phyloP scores from a whole-genome alignment of 2,113 vertebrate species.

The Thunnus maccoyii region DNA sequence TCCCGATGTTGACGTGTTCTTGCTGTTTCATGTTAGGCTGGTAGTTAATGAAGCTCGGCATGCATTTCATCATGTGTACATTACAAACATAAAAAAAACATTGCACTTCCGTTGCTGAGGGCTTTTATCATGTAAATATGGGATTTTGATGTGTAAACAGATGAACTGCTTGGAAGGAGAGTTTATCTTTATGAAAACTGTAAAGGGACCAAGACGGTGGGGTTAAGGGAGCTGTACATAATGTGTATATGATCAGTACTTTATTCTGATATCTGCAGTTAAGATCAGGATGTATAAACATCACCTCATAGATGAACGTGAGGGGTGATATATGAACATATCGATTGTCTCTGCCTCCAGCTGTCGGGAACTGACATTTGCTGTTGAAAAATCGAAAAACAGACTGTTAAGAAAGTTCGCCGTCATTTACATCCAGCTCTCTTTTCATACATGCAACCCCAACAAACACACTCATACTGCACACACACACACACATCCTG shows the following conservation, averaged over 20 bases:
- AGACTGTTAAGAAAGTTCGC: slow-evolving; percentile 86
- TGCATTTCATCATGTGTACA: slow-evolving; percentile 88
- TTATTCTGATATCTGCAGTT: slow-evolving; percentile 82
- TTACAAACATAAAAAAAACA: slow-evolving; percentile 73
- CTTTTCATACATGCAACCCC: slow-evolving; percentile 54
- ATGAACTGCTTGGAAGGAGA: slow-evolving; percentile 59
- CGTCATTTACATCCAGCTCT: slow-evolving; percentile 76
- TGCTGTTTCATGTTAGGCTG: slow-evolving; percentile 84
- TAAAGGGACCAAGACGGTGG: slow-evolving; percentile 78
- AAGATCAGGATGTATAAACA: slow-evolving; percentile 79
- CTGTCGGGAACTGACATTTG: slow-evolving; percentile 81
- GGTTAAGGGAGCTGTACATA: slow-evolving; percentile 87
- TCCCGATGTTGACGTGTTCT: slow-evolving; percentile 84
- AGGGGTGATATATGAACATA: slow-evolving; percentile 69
- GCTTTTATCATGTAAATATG: slow-evolving; percentile 86
- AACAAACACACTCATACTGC: slow-evolving; percentile 23
- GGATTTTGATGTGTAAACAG: slow-evolving; percentile 64
- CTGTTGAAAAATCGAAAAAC: slow-evolving; percentile 84
- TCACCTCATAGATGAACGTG: slow-evolving; percentile 79
- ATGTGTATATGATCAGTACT: slow-evolving; percentile 85
- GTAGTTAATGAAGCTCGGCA: slow-evolving; percentile 89
- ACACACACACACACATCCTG: slow-evolving; percentile 65
- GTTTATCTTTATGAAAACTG: slow-evolving; percentile 67
- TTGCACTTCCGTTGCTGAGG: slow-evolving; percentile 86
- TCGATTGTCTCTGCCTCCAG: slow-evolving; percentile 84